Conservation (phyloP, 2,113 vertebrate genomes). For the Sarotherodon lohbergeri region DNA sequence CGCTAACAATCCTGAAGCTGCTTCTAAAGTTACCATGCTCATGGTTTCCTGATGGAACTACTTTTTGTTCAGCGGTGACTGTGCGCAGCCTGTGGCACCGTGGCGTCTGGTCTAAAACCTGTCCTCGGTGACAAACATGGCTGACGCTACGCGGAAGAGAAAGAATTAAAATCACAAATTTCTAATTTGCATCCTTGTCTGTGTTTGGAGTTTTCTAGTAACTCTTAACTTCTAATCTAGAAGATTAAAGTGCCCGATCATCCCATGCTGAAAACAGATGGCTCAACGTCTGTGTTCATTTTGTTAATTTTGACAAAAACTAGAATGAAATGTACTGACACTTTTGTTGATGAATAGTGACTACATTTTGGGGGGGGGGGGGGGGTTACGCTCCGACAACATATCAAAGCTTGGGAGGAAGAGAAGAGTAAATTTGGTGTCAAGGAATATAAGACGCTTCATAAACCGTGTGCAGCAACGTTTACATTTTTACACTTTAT, state of each 20-base stretch:
- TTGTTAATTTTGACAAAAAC: neutral
- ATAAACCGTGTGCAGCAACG: neutral
- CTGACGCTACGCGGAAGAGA: accelerated
- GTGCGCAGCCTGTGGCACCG: neutral
- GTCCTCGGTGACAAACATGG: neutral
- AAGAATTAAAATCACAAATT: neutral
- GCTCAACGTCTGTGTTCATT: neutral
- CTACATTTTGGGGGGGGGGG: accelerated
- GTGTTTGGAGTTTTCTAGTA: neutral
- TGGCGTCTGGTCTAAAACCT: neutral
- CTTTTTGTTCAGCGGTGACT: neutral
- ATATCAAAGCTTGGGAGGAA: neutral
- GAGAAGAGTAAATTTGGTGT: neutral
- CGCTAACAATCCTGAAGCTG: neutral
- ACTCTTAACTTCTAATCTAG: neutral
- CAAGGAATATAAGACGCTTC: accelerated
- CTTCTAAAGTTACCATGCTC: neutral
- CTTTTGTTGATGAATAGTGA: neutral
- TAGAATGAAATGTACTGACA: neutral
- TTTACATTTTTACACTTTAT: neutral
- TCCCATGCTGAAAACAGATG: neutral
- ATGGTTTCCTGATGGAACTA: neutral
- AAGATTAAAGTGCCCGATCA: neutral
- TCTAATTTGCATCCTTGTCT: neutral
- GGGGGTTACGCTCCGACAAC: neutral